These are phyloP conservation scores for Brachionus paranguensis DNA, from an alignment of 1,140 invertebrate genomes.

Conservation along the genomic window DNA sequence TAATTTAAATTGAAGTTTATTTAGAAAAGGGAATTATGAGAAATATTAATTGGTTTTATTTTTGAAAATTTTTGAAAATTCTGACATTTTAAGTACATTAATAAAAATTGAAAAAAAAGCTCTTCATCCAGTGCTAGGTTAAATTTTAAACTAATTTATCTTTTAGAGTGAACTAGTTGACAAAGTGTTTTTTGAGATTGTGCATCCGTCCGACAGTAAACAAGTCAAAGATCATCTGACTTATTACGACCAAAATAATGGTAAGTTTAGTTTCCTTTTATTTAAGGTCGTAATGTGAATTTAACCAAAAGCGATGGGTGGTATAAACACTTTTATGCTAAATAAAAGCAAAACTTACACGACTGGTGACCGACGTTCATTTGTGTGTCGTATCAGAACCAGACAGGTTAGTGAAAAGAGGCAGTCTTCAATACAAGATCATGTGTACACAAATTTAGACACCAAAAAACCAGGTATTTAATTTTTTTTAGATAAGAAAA, in stretches of 20 bases:
- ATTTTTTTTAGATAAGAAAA: background rate
- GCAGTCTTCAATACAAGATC: background rate
- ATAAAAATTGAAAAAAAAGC: no score
- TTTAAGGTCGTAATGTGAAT: background rate
- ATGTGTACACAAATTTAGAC: background rate
- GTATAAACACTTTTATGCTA: conserved; percentile 15
- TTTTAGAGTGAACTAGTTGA: conserved; percentile 26
- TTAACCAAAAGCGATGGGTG: background rate
- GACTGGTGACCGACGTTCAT: conserved; percentile 12
- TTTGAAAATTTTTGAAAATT: no score
- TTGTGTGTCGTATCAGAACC: conserved; percentile 6
- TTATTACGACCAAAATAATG: conserved; percentile 10
- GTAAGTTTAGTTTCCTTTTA: background rate
- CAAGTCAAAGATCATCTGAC: conserved; percentile 28
- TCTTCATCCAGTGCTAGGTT: no score
- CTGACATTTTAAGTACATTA: no score
- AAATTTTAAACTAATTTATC: background rate
- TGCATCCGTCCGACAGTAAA: conserved; percentile 38
- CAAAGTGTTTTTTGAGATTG: conserved; percentile 36
- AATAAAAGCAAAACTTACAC: conserved; percentile 23
- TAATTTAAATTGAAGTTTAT: no score
- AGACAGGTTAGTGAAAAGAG: background rate
- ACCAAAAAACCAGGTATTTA: background rate
- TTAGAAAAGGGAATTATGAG: no score
- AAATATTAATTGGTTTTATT: no score